Evolutionary conservation across 2,113 vertebrate species (phyloP).

Genomic region (Neodontobutis hainanensis): DNA sequence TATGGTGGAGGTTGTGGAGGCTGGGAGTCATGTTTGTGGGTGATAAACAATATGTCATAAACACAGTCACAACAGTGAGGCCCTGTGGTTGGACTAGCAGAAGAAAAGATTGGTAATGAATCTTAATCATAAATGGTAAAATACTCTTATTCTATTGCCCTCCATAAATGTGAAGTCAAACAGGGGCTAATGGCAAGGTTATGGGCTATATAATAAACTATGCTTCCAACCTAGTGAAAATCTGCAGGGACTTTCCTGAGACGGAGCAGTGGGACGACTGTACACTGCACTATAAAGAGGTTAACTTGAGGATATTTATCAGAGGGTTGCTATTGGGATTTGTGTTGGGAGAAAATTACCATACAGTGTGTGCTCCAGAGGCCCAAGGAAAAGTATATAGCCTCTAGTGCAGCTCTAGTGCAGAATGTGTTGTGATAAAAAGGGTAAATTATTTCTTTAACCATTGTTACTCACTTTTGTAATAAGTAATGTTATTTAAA

Average conservation of each 20-base stretch:
- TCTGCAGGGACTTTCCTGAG: slow-evolving; percentile 20
- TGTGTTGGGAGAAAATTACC: not conserved
- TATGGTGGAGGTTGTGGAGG: not conserved
- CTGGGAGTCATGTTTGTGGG: not conserved
- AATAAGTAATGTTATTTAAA: too few species aligned
- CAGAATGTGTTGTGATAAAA: not conserved
- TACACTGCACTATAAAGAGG: slow-evolving; percentile 20
- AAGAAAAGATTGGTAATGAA: too few species aligned
- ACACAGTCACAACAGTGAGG: too few species aligned
- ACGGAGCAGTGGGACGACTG: slow-evolving; percentile 18
- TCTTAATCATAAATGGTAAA: slow-evolving; percentile 14
- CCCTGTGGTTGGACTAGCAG: too few species aligned
- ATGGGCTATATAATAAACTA: slow-evolving; percentile 4
- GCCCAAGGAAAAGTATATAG: not conserved
- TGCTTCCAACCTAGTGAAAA: slow-evolving; percentile 4
- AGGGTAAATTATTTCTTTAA: too few species aligned
- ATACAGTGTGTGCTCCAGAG: slow-evolving; percentile 1
- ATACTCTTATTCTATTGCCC: slow-evolving; percentile 11
- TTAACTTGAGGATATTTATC: slow-evolving; percentile 39
- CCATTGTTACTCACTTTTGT: too few species aligned
- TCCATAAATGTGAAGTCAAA: slow-evolving; percentile 20
- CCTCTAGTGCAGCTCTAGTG: not conserved
- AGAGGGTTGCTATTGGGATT: slow-evolving; percentile 12
- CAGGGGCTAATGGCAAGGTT: slow-evolving; percentile 16
- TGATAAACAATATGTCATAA: slow-evolving; percentile 8